A percentile compares a stretch with the other conserved stretches of the same genome.
These are phyloP conservation scores for Aspidiotus rigidus DNA, from an alignment of 2,888 invertebrate genomes.

Conservation along the genomic window DNA sequence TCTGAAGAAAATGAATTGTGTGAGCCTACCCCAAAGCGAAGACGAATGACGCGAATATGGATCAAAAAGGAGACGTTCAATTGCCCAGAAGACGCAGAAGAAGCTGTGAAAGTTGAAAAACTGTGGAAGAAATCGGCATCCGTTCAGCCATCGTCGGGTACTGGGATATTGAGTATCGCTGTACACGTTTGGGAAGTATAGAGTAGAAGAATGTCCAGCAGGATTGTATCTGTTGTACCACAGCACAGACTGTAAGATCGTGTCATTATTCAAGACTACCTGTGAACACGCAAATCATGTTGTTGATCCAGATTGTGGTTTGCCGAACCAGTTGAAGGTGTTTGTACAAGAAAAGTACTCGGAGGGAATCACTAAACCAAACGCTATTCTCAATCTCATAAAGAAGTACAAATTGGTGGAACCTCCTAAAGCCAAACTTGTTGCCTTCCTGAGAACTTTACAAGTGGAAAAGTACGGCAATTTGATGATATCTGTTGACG, in stretches of 20 bases:
- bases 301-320: background rate
- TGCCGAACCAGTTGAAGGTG: background rate
- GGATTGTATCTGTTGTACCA: constrained; percentile 27
- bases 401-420: constrained; percentile 13
- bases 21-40: too few relatives aligned
- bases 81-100: too few relatives aligned
- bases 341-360: background rate
- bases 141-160: too few relatives aligned
- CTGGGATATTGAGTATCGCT: constrained; percentile 24
- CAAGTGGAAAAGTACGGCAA: constrained; percentile 20
- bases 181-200: constrained; percentile 21
- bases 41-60: too few relatives aligned
- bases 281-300: constrained; percentile 13
- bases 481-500: constrained; percentile 2
- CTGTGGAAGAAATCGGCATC: too few relatives aligned
- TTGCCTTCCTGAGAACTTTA: constrained; percentile 26
- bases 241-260: background rate
- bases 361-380: constrained; percentile 1
- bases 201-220: constrained; percentile 24
- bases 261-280: constrained; percentile 22
- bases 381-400: background rate
- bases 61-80: too few relatives aligned
- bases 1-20: too few relatives aligned
- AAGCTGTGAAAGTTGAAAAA: too few relatives aligned
- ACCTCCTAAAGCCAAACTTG: constrained; percentile 26